These are phyloP conservation scores for Dicaeum eximium DNA, from an alignment of 2,113 vertebrate genomes.

Conservation along the genomic window DNA sequence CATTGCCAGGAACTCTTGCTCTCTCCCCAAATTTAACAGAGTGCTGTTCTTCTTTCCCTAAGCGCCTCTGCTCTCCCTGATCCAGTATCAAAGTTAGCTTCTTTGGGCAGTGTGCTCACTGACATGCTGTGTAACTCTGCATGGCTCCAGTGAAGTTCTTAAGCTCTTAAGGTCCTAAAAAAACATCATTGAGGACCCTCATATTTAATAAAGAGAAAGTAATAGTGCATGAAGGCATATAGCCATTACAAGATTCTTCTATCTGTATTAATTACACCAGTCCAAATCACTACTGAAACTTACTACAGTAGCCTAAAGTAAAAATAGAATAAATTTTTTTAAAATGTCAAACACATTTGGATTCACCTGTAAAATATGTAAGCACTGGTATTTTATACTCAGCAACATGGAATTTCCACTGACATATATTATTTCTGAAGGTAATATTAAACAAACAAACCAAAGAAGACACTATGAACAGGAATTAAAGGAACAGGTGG, in stretches of 20 bases:
- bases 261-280: not conserved
- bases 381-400: not conserved
- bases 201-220: not conserved
- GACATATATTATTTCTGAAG: not conserved
- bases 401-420: not conserved
- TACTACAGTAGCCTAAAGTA: not conserved
- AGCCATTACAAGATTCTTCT: not conserved
- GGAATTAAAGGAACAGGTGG: not conserved
- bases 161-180: not conserved
- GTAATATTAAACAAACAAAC: not conserved
- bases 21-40: not conserved
- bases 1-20: not conserved
- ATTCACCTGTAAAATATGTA: not conserved
- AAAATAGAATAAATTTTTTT: not conserved
- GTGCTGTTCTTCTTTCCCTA: not conserved
- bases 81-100: not conserved
- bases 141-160: not conserved
- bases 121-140: not conserved
- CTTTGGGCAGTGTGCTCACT: accelerated
- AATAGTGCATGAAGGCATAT: not conserved
- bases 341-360: not conserved
- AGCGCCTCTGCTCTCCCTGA: not conserved
- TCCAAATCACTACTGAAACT: not conserved
- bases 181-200: not conserved
- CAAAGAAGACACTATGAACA: not conserved